A percentile compares a stretch with the other conserved stretches of the same genome.
Evolutionary conservation across 1,140 invertebrate species (phyloP).

Genomic region (Zaprionus inermis): DNA sequence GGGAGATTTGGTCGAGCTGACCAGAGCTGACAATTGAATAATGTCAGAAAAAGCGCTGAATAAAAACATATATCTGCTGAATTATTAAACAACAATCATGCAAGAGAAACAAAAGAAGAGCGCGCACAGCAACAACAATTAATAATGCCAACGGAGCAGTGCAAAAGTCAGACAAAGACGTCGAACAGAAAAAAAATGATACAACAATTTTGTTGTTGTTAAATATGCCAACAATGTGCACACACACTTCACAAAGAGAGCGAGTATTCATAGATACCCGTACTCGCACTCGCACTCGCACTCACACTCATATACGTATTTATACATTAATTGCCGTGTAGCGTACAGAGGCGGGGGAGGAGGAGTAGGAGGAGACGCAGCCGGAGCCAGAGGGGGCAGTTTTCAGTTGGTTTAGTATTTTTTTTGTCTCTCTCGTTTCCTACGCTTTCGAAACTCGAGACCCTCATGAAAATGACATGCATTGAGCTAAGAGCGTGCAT

Average conservation of each 20-base stretch:
- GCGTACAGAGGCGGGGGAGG: not conserved
- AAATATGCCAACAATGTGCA: slow-evolving; percentile 46
- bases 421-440: slow-evolving; percentile 1
- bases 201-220: slow-evolving; percentile 25
- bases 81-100: slow-evolving; percentile 55
- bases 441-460: slow-evolving; percentile 50
- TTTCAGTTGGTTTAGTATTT: not conserved
- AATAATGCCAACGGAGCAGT: slow-evolving; percentile 75
- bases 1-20: not conserved
- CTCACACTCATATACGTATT: slow-evolving; percentile 23
- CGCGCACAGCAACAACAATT: slow-evolving; percentile 61
- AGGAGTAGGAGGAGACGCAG: not conserved
- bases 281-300: slow-evolving; percentile 23
- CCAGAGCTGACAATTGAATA: slow-evolving; percentile 52
- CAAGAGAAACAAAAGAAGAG: slow-evolving; percentile 20
- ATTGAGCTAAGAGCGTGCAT: slow-evolving; percentile 68
- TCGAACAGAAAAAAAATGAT: slow-evolving; percentile 26
- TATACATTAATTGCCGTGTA: slow-evolving; percentile 53
- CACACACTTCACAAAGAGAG: slow-evolving; percentile 31
- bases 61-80: slow-evolving; percentile 20
- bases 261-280: slow-evolving; percentile 41
- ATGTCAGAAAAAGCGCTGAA: slow-evolving; percentile 36
- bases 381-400: slow-evolving; percentile 8
- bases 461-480: slow-evolving; percentile 70
- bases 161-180: slow-evolving; percentile 73